Evolutionary conservation across 2,113 vertebrate genomes (phyloP).

Genomic region (human (Homo sapiens)): GRCh38 chr1:79094501-79095000

Average conservation of each 20-base stretch:
- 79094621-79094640: neutral
- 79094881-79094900: neutral
- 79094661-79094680: neutral
- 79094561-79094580: neutral
- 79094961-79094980: neutral
- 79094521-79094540: neutral
- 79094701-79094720: neutral
- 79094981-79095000: neutral
- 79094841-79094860: neutral
- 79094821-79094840: neutral
- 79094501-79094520: neutral
- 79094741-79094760: neutral
- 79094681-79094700: neutral
- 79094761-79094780: neutral
- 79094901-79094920: neutral
- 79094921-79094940: neutral
- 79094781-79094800: neutral
- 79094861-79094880: neutral
- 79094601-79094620: neutral
- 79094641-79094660: neutral
- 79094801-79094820: rapidly evolving
- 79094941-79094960: neutral
- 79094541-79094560: slow-evolving; percentile 34
- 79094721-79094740: neutral
- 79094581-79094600: neutral